Base-by-base conservation (phyloP, 2,113 vertebrate species). In the Nesogale talazaci region DNA sequence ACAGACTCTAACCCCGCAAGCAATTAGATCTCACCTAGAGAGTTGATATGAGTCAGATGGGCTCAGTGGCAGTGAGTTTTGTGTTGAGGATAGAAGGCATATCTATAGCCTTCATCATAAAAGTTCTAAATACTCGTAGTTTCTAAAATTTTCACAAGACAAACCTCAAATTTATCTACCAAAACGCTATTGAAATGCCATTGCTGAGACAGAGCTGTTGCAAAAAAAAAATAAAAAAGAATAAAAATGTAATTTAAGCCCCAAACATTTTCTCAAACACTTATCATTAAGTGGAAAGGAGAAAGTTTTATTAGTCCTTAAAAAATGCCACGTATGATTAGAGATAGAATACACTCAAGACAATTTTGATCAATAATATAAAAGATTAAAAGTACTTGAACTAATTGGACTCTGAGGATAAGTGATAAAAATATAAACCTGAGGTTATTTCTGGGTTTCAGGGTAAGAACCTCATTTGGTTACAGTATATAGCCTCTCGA, bases 111-210 rank as follows among this genome's bases (percentile, higher is more conserved):
- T 19, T 86, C 63, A 78, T 70, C 57, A 75, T 57, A 79, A 89
- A 89, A 91, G n/a, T 86, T 89, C 25, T 74, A 69, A 70, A 75
- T 91, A 83, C 31, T 40, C 86, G 65, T n/a, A 56, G 75, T 79
- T 86, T 42, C 83, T 78, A 31, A 20, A 75, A 61, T 36, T 46
- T 29, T 93, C 38, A 56, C 59, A 91, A 57, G n/a, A 52, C 34
- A 81, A 72, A 81, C 82, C 80, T 94, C 57, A 36, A 77, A 27
- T 85, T 56, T 67, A 34, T 34, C 79, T 7, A 36, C 80, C 67
- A 82, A 63, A 88, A 83, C 56, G 34, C 69, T 81, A 29, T 52
- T 27, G 65, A 87, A 83, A 76, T 88, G 56, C 42, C 88, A 74
- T 52, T 52, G 46, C 61, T 86, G 69, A 82, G 36, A 59, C 31